A percentile compares a stretch with the other conserved stretches of the same genome.
These are phyloP conservation scores for Hypolimnas misippus DNA, from an alignment of 2,888 invertebrate species.

Conservation along the genomic window DNA sequence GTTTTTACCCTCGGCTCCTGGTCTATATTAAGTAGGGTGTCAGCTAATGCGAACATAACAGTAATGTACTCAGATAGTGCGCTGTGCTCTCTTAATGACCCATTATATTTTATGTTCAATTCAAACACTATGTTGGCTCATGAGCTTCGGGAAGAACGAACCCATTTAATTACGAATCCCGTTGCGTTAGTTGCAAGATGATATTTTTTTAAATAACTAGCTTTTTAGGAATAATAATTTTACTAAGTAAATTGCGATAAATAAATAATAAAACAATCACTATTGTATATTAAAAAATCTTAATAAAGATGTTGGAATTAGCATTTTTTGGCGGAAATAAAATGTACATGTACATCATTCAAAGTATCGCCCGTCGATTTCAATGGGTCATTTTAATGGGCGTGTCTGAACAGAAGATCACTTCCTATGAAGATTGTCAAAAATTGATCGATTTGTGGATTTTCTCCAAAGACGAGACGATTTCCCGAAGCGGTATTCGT, in stretches of 20 bases:
- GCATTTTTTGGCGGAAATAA: too few species aligned
- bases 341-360: too few species aligned
- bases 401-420: too few species aligned
- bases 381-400: neutral
- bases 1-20: slow-evolving; percentile 12
- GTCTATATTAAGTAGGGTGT: slow-evolving; percentile 32
- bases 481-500: too few species aligned
- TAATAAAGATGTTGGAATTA: too few species aligned
- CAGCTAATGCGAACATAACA: slow-evolving; percentile 61
- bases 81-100: slow-evolving; percentile 57
- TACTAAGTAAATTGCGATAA: neutral
- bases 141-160: slow-evolving; percentile 24
- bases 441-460: too few species aligned
- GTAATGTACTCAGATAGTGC: slow-evolving; percentile 50
- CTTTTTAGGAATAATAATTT: neutral
- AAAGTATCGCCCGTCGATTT: too few species aligned
- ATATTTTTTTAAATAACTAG: neutral
- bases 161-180: slow-evolving; percentile 15
- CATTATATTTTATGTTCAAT: slow-evolving; percentile 54
- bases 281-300: too few species aligned
- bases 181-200: slow-evolving; percentile 3
- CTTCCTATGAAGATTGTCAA: too few species aligned
- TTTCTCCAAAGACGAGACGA: too few species aligned
- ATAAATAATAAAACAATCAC: too few species aligned
- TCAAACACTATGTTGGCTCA: slow-evolving; percentile 35